Base-by-base conservation (phyloP, 2,888 invertebrate genomes). In the Eudemis profundana region DNA sequence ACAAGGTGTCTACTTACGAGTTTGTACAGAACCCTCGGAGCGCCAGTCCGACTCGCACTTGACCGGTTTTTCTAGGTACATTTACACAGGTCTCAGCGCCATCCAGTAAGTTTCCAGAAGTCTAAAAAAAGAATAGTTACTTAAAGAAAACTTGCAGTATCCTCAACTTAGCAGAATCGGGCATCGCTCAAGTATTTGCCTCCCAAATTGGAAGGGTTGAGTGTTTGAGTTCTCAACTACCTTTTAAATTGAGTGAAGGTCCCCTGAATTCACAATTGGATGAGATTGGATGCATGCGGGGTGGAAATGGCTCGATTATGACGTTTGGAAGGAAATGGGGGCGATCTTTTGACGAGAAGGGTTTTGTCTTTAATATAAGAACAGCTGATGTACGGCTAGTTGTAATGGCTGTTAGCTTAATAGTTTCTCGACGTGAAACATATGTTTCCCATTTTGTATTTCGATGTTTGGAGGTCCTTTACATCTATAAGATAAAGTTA, bases 191-290 rank as follows among this genome's bases (percentile, higher is more conserved):
- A 54, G 50, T 67, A 67, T 69, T 69, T 69, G 66, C 64, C 57
- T 57, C 61, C 36, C 44, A 67, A 69, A 69, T 69, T 69, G 69
- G 57, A 61, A 60, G 56, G 67, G 69, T 59, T 67, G 61, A 56
- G 29, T 56, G 42, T 67, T 69, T 69, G 69, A 69, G 67, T 67
- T 69, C 56, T 27, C 57, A 69, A 69, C 67, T 67, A 69, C 53
- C 56, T 56, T 56, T 56, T 56, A 56, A 56, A 56, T 56, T 56
- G 56, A 56, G 42, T 56, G 56, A 56, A 56, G 56, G 44, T 29
- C 29, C 44, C 29, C 56, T 44, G 56, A 56, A 56, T 56, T 56
- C 56, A 56, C 40, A 56, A 56, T 56, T 27, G 56, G 7, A 29
- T 19, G n/a, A 27, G 56, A 56, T 56, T 27, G 27, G 19, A 56